Evolutionary conservation across 2,797 vertebrate species (phyloP), one percentile per base, ranked within the genome.

Genomic region (Scomberomorus guttatus): DNA sequence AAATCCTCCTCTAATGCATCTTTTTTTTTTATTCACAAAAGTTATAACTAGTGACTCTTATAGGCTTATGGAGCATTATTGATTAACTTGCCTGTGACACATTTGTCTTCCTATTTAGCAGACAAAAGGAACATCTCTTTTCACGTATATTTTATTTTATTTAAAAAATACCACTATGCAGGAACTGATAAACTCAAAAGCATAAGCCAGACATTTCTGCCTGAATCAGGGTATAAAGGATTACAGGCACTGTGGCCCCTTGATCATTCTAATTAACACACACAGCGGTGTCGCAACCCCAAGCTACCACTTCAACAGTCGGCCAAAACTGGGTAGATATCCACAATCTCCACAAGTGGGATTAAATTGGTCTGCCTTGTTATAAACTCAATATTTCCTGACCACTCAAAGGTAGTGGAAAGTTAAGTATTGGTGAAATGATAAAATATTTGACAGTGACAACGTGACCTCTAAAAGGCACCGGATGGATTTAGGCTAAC

Each of bases 191-290:
- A 71, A 75, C 67, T 54, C 10, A 55, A 57, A 75, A 32, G 27
- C 18, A 10, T 15, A 32, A 50, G 15, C 27, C 18, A 4, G 25
- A 57, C n/a, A 65, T 85, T 85, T 82, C 57, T 80, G 39, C 71
- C 68, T 76, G 52, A 79, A 89, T 86, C 87, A 76, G 76, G 46
- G 13, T 71, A 57, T 75, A 20, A 72, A 75, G 79, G 87, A 90
- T 88, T 86, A 85, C 44, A 80, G 60, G 22, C 29, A 20, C 42
- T 8, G 54, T 75, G 82, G 69, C 65, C 80, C 73, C 70, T 77
- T 79, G 65, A 82, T 86, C 74, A 62, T 79, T 83, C 61, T 81
- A 88, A 88, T 90, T 84, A 91, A 87, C 77, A 87, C 80, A 81
- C 69, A 65, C 46, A 62, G 46, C 20, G 4, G 77, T 80, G 82